Conservation (phyloP, 2,888 invertebrate genomes). For the Chrysodeixis includens region DNA sequence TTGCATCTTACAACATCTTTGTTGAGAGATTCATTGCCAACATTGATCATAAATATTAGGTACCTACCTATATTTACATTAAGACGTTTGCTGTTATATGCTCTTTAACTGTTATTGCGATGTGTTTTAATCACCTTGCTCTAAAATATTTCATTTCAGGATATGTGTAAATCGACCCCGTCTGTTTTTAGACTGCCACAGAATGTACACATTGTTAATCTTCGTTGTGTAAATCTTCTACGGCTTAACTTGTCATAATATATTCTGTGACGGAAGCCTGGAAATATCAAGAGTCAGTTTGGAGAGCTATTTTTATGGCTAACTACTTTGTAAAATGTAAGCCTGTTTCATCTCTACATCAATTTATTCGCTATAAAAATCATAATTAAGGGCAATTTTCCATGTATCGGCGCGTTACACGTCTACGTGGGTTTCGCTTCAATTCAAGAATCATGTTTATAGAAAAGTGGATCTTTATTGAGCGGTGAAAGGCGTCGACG, state of each 20-base stretch:
- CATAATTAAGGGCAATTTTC: constrained; percentile 77
- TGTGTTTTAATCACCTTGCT: constrained; percentile 11
- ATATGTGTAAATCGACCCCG: constrained; percentile 7
- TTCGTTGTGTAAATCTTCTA: constrained; percentile 19
- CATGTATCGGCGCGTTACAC: constrained; percentile 66
- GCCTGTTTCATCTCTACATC: constrained; percentile 59
- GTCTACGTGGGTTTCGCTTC: constrained; percentile 60
- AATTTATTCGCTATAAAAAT: constrained; percentile 76
- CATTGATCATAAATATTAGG: constrained; percentile 7
- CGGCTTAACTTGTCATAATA: constrained; percentile 27
- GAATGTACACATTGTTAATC: constrained; percentile 21
- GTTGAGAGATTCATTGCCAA: constrained; percentile 7
- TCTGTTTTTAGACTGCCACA: constrained; percentile 17
- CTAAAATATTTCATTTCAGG: constrained; percentile 5
- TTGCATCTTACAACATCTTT: constrained; percentile 2
- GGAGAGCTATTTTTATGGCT: constrained; percentile 20
- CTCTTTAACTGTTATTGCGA: constrained; percentile 6
- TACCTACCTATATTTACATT: constrained; percentile 5
- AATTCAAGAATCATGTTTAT: constrained; percentile 69
- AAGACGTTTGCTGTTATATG: constrained; percentile 5
- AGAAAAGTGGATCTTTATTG: constrained; percentile 84
- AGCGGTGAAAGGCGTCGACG: constrained; percentile 78
- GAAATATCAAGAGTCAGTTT: constrained; percentile 25
- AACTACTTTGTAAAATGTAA: constrained; percentile 36
- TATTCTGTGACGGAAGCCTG: constrained; percentile 30